These are phyloP conservation scores for Phylloscopus whistleri DNA, from an alignment of 2,113 vertebrate genomes.

Conservation along the genomic window DNA sequence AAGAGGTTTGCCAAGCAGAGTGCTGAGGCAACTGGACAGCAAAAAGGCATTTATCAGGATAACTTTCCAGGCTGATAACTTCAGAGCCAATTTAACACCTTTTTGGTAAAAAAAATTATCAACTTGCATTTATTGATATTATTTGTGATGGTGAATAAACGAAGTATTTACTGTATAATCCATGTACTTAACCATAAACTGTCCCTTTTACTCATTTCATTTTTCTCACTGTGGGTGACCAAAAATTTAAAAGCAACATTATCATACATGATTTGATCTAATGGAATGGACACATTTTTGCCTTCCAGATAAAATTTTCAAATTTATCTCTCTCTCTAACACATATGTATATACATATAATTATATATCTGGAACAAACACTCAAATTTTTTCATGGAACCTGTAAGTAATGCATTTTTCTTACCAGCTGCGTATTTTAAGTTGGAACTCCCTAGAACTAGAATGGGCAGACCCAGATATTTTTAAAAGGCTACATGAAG, in stretches of 20 bases:
- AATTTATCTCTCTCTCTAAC: not conserved
- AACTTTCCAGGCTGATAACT: not conserved
- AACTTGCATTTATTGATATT: not conserved
- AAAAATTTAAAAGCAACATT: not conserved
- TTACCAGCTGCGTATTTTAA: not conserved
- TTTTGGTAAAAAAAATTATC: not conserved
- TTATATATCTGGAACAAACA: not conserved
- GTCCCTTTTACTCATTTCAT: not conserved
- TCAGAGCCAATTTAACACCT: not conserved
- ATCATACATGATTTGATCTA: not conserved
- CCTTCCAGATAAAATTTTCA: not conserved
- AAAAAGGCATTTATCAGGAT: not conserved
- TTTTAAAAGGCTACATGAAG: not conserved
- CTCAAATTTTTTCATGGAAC: not conserved
- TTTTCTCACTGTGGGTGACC: not conserved
- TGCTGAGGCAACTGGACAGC: not conserved
- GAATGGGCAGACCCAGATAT: not conserved
- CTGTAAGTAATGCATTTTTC: not conserved
- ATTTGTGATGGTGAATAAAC: not conserved
- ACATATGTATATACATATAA: too few relatives aligned
- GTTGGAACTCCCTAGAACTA: not conserved
- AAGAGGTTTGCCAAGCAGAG: not conserved
- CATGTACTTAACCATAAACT: not conserved
- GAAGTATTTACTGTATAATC: not conserved
- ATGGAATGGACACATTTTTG: not conserved